Base-by-base conservation (phyloP, 1,140 invertebrate genomes). In the Tribolium castaneum region DNA sequence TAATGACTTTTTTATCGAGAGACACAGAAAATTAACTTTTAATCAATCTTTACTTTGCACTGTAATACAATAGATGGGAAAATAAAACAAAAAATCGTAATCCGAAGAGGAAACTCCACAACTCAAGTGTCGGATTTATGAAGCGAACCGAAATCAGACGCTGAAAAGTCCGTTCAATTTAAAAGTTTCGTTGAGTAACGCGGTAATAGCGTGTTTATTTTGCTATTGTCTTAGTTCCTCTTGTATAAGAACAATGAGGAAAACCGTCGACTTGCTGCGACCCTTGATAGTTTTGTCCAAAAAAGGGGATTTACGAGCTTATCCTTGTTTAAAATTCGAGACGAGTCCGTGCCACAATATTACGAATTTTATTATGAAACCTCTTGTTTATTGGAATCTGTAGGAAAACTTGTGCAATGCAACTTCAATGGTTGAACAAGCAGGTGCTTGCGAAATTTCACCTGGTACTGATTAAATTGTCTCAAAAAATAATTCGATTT, bases 321-420 rank as follows among this genome's bases (percentile, higher is more conserved):
- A 45, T 45, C 39, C 39, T 45, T 45, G 39, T 9, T 45, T 45
- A 45, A 45, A 35, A 66, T 35, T 66, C 30, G 30, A 35, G 22
- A 3, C 54, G 16, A 62, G 56, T 12, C 30, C 16, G 59, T 35
- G 25, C 59, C 13, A 59, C 59, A 66, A 35, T 66, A 66, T 66
- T 66, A 66, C 10, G 30, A 30, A 34, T 66, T 35, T 30, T 30
- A 39, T 66, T 66, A 66, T 66, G 59, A 66, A 66, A 66, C 30
- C 12, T 34, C 59, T 66, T 66, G 59, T 66, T 66, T 66, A 30
- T 13, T 66, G 59, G 59, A 66, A 66, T 66, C 59, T 66, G 59
- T 66, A 34, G 39, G 39, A 35, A 66, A 66, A 66, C 35, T 66
- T 66, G 59, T 66, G 59, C 59, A 66, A 66, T 35, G 25, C 30